Base-by-base conservation (phyloP, 2,113 vertebrate species). In the Colinus virginianus region DNA sequence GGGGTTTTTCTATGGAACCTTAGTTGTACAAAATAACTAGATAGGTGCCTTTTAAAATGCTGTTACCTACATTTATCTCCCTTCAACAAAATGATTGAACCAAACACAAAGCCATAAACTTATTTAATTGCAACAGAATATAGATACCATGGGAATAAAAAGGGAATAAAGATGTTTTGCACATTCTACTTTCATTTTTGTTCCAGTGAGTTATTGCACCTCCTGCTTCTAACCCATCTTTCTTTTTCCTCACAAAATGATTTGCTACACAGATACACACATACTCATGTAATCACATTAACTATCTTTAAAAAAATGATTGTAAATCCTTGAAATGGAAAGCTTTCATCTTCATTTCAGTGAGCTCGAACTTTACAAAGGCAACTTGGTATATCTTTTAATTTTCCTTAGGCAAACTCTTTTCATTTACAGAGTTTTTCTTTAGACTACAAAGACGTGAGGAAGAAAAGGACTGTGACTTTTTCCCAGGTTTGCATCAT, bases 291-390 rank as follows among this genome's bases (percentile, higher is more conserved):
- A 90, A 90, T 72, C 69, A 77, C 26, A 51, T 74, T 40, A 82
- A 91, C 89, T 88, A 81, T 55, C 83, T 77, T 90, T 49, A 90
- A 74, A 71, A 14, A 89, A 49, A 22, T 46, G 38, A 83, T 84
- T 23, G 59, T 20, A 69, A 9, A 10, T 62, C 76, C 70, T 79
- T 91, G 84, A 90, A 88, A 94, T 18, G 0, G 30, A 89, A 77
- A 85, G 53, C 56, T 95, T 93, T 92, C 66, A 95, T 96, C 76
- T 89, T 62, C 58, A 15, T 71, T 78, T 87, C 77, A 71, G 11
- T 85, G 53, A 89, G 78, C 56, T 46, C 68, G n/a, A 63, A 67
- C 55, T 86, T 82, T 6, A 82, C 26, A 94, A 38, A 93, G 71
- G 63, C 36, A 78, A 53, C 13, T 72, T 87, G 40, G 88, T 30